These are phyloP conservation scores for Perizoma flavofasciatum DNA, from an alignment of 2,888 invertebrate genomes.

Conservation along the genomic window DNA sequence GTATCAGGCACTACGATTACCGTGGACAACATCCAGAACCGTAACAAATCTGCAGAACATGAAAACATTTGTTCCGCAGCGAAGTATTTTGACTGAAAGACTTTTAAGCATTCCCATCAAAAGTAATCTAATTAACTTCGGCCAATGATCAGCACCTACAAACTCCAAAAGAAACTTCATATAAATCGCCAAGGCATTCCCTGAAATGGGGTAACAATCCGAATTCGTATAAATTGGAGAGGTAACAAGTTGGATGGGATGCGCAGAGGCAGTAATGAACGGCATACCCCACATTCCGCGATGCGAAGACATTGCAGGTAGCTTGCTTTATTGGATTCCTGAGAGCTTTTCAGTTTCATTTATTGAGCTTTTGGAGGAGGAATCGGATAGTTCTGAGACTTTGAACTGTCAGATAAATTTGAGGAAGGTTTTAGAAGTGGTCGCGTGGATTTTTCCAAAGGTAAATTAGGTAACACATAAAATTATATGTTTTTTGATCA, in stretches of 20 bases:
- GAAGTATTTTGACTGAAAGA: not conserved
- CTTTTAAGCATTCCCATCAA: not conserved
- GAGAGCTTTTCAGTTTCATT: constrained; percentile 54
- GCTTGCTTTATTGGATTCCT: constrained; percentile 71
- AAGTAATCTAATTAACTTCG: constrained; percentile 7
- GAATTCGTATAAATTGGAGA: constrained; percentile 60
- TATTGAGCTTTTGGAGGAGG: constrained; percentile 56
- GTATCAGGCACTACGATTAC: too few species aligned
- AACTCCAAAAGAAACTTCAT: constrained; percentile 60
- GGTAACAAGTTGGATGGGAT: constrained; percentile 67
- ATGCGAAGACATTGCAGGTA: constrained; percentile 69
- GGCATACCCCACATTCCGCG: constrained; percentile 54
- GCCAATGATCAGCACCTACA: constrained; percentile 17
- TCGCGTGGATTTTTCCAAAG: not conserved
- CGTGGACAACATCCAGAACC: too few species aligned
- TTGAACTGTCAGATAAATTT: constrained; percentile 12
- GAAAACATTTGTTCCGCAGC: too few species aligned
- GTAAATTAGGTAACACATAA: not conserved
- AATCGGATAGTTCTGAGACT: constrained; percentile 41
- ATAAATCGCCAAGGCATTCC: constrained; percentile 52
- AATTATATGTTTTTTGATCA: too few species aligned
- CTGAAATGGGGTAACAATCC: constrained; percentile 49
- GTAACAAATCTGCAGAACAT: too few species aligned
- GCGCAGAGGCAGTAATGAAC: constrained; percentile 71
- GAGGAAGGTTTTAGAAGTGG: not conserved